A percentile compares a stretch with the other conserved stretches of the same genome.
Conservation (phyloP, 1,140 invertebrate species). For the Himalopsyche phryganea region DNA sequence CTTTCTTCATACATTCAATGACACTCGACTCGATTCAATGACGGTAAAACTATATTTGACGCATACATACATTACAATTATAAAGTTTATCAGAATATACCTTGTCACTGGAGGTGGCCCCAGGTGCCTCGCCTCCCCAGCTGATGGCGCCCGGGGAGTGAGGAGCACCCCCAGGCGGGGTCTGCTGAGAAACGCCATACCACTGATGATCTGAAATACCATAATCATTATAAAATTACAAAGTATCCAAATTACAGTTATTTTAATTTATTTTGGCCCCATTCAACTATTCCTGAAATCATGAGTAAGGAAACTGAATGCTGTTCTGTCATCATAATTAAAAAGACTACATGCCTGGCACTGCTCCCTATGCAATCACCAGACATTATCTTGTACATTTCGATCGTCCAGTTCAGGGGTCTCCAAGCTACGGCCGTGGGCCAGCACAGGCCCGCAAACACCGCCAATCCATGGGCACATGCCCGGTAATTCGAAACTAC, state of each 20-base stretch:
- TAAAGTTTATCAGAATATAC: too few species aligned
- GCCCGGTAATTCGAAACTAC: too few species aligned
- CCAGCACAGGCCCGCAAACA: too few species aligned
- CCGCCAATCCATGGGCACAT: too few species aligned
- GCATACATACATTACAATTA: too few species aligned
- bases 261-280: neutral
- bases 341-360: neutral
- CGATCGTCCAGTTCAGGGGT: neutral
- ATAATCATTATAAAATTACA: neutral
- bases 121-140: constrained; percentile 20
- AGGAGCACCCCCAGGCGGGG: constrained; percentile 33
- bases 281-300: neutral
- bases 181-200: constrained; percentile 13
- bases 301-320: neutral
- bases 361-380: neutral
- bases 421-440: too few species aligned
- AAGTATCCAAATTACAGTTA: neutral
- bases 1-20: too few species aligned
- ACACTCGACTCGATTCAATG: too few species aligned
- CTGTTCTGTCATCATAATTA: neutral
- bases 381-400: neutral
- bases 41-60: too few species aligned
- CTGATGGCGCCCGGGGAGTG: constrained; percentile 42
- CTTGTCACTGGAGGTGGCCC: constrained; percentile 23
- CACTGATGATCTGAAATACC: constrained; percentile 24